Evolutionary conservation across 37 sponge, comb jelly and placozoan species (phyloP).

Genomic region (Tethya wilhelma): DNA sequence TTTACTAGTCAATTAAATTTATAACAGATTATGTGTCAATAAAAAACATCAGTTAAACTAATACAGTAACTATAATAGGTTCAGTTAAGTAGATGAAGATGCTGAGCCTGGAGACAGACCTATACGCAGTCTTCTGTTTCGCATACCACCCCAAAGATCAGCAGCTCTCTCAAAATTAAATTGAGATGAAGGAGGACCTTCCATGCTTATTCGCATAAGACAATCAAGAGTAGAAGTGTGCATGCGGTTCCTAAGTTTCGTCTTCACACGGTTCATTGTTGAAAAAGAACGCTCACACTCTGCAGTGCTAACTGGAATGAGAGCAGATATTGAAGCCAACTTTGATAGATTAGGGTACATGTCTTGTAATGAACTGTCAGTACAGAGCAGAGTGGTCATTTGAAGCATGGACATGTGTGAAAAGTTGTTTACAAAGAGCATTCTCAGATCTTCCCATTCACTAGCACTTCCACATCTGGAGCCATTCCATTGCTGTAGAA

Average conservation of each 20-base stretch:
- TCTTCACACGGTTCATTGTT: conserved; percentile 45
- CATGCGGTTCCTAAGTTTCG: conserved; percentile 18
- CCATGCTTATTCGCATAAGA: conserved; percentile 33
- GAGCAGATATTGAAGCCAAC: conserved; percentile 14
- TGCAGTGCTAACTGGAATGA: conserved; percentile 44
- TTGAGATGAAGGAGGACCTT: conserved; percentile 20
- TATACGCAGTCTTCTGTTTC: conserved; percentile 12
- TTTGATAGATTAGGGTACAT: conserved; percentile 21
- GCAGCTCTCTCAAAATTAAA: conserved; percentile 51
- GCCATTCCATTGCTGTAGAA: conserved; percentile 10
- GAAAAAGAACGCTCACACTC: conserved; percentile 52
- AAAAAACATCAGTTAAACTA: no score
- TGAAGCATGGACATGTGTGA: conserved; percentile 1
- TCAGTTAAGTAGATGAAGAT: background rate
- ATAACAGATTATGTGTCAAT: no score
- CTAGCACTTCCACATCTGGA: background rate
- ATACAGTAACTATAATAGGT: no score
- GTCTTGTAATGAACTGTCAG: conserved; percentile 22
- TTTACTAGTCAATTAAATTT: no score
- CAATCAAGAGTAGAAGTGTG: conserved; percentile 14
- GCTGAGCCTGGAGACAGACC: background rate
- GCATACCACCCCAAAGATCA: conserved; percentile 35
- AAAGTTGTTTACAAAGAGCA: conserved; percentile 9
- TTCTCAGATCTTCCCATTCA: conserved; percentile 19
- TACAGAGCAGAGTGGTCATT: conserved; percentile 13